Evolutionary conservation across 1,140 invertebrate genomes (phyloP).

Genomic region (Drosophila asahinai): DNA sequence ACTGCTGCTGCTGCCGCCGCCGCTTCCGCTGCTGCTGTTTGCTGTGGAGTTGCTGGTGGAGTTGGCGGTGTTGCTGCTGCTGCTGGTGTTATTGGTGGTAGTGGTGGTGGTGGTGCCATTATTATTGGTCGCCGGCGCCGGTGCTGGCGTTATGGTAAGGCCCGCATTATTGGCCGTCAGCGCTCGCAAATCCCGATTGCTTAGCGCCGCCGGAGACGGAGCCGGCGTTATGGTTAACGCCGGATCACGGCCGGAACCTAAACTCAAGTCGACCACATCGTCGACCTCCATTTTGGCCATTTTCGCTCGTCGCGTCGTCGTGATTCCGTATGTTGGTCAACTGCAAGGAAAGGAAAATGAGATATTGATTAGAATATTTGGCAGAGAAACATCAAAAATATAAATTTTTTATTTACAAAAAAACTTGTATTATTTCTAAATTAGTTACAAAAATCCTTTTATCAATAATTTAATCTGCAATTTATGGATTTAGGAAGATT

Average conservation of each 20-base stretch:
- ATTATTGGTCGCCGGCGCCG: conserved; percentile 41
- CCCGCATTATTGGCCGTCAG: conserved; percentile 78
- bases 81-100: conserved; percentile 30
- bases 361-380: conserved; percentile 13
- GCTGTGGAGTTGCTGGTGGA: conserved; percentile 19
- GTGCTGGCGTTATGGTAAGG: conserved; percentile 79
- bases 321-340: conserved; percentile 67
- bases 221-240: conserved; percentile 80
- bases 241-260: conserved; percentile 85
- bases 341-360: conserved; percentile 38
- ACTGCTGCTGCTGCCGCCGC: conserved; percentile 7
- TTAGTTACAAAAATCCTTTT: neutral
- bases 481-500: too few relatives aligned
- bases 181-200: conserved; percentile 76
- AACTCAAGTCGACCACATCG: conserved; percentile 87
- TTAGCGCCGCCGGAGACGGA: conserved; percentile 44
- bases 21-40: conserved; percentile 14
- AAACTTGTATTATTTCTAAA: neutral
- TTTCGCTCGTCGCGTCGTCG: conserved; percentile 84
- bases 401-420: neutral
- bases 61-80: conserved; percentile 25
- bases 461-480: too few relatives aligned
- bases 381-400: neutral
- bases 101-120: conserved; percentile 27
- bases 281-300: conserved; percentile 89